A percentile compares a stretch with the other conserved stretches of the same genome.
These are phyloP conservation scores for Antheraea pernyi DNA, from an alignment of 1,140 invertebrate species.

Conservation along the genomic window DNA sequence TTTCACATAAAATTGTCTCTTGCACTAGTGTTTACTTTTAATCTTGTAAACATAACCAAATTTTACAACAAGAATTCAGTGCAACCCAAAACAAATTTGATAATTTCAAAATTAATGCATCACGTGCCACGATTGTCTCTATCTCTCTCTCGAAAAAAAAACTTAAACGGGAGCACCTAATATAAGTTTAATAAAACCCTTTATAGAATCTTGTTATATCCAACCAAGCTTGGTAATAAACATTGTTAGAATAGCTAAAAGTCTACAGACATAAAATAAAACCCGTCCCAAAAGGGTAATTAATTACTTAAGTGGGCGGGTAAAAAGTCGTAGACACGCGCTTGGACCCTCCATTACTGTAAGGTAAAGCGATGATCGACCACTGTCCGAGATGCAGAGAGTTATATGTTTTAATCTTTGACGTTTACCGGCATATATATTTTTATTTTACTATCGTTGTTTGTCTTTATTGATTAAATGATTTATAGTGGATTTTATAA, in stretches of 20 bases:
- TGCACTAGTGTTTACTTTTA: too few species aligned
- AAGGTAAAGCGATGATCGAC: slow-evolving; percentile 1
- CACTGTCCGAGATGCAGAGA: background rate
- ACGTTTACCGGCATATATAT: background rate
- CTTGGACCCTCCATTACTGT: background rate
- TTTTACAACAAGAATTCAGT: too few species aligned
- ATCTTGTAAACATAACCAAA: too few species aligned
- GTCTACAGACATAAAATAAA: slow-evolving; percentile 1
- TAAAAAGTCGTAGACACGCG: background rate
- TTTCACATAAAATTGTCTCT: too few species aligned
- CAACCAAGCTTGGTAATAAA: background rate
- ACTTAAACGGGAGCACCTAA: background rate
- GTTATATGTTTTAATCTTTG: background rate
- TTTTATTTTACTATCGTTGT: background rate
- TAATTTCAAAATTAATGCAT: too few species aligned
- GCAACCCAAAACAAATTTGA: too few species aligned
- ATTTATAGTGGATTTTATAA: too few species aligned
- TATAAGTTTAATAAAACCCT: background rate
- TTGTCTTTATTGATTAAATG: background rate
- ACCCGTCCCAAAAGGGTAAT: slow-evolving; percentile 2
- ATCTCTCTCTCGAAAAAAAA: background rate
- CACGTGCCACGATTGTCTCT: too few species aligned
- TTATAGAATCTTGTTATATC: background rate
- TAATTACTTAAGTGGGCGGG: slow-evolving; percentile 1
- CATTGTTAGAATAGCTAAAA: background rate